Evolutionary conservation across 2,797 vertebrate species (phyloP), one percentile per base, ranked within the genome.

Genomic region (Capromys pilorides): DNA sequence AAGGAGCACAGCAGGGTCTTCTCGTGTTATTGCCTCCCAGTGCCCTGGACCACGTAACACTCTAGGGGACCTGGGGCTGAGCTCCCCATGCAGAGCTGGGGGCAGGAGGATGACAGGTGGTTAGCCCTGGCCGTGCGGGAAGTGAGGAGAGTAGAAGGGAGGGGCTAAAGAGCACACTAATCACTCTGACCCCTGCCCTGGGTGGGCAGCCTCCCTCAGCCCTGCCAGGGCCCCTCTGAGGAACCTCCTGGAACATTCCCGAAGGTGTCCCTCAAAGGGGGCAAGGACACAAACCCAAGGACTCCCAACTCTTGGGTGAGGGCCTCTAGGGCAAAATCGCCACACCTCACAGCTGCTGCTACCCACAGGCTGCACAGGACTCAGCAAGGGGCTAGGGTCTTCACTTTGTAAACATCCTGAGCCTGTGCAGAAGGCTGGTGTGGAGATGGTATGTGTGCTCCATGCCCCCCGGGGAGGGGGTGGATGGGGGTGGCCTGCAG

Each of bases 221-320:
- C 54, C 57, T 5, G 4, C 41, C 5, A 1, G 45, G 85, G 9
- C 2, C 64, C 31, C 66, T 21, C 16, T 1, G 19, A 16, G 45
- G 45, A 45, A 21, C 10, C 10, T 67, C 0, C n/a, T 1, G 24
- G 67, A 61, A 39, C 0, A 0, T 14, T 3, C 75, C 54, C 12
- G 6, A n/a, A 28, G 45, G 9, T n/a, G 59, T 81, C 73, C 66
- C 73, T 33, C 64, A 26, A 39, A 67, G 22, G 49, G 61, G 4
- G 16, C 45, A 45, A 28, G n/a, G 54, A 41, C 49, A 13, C 0
- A 2, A 66, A 12, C 14, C 26, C 67, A 78, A 11, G 0, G 24
- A 61, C 19, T 12, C 57, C 71, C 59, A 7, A 12, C 57, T 49
- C 9, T 24, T 16, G 45, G 5, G 21, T 41, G 22, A 82, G 62